Evolutionary conservation across 2,888 invertebrate genomes (phyloP), one percentile per base, ranked within the genome.

Genomic region (Ennomos fuscantarius): DNA sequence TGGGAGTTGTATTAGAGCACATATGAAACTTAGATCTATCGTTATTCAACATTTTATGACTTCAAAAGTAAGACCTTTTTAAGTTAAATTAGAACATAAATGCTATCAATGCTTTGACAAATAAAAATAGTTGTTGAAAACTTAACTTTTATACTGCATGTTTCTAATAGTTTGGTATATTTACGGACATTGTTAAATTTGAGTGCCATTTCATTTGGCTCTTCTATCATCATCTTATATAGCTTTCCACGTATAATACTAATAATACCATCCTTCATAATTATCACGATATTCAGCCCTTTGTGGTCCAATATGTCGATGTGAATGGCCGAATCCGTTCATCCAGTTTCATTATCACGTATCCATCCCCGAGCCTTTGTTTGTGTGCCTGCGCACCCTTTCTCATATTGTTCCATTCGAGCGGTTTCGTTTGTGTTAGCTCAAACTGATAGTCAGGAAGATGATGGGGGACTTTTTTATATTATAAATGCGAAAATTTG

Each of bases 381-480:
- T 83, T 84, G 82, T 75, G 76, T 74, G 66, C 71, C 60, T 70
- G 73, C 75, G 79, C 79, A 83, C 86, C 87, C 86, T 83, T 86
- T 81, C 86, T 83, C 85, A 84, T 87, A 89, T 89, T 88, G 88
- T 91, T 87, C 81, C 84, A 74, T 74, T 69, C 78, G 87, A 87
- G 83, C 83, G 88, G 83, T 78, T 81, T 77, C 79, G 75, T 60
- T 55, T 82, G 75, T 87, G 87, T 90, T 90, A 90, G 89, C 82
- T 82, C 86, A 86, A 54, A 54, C 49, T 45, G 49, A 41, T 59
- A 54, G 53, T 13, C 34, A 32, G 13, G 36, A 32, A 53, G 53
- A 40, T 10, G 3, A 9, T 32, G 49, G 44, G n/a, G 10, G 3
- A 13, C 31, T 43, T 9, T 24, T 6, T 24, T 24, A 6, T 24